Conservation (phyloP, 2,888 invertebrate genomes). For the Mimumesa dahlbomi region DNA sequence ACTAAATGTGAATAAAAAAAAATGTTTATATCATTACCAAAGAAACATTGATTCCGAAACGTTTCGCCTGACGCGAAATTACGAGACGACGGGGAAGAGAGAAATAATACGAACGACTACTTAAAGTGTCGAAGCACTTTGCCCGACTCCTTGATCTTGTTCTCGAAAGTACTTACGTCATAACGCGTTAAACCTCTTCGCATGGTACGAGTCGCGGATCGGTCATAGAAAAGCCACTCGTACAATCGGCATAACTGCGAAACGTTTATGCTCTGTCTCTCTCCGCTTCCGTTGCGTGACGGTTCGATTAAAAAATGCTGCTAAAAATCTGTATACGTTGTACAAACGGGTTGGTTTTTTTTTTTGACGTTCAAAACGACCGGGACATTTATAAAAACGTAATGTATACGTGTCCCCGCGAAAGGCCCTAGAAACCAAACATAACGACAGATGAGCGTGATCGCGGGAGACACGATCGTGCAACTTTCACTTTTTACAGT, state of each 20-base stretch:
- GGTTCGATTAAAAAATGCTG: slow-evolving; percentile 32
- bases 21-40: not conserved
- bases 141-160: not conserved
- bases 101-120: no score
- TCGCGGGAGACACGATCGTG: not conserved
- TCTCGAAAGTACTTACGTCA: slow-evolving; percentile 64
- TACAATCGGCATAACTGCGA: slow-evolving; percentile 41
- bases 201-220: slow-evolving; percentile 68
- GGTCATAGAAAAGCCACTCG: slow-evolving; percentile 36
- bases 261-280: slow-evolving; percentile 21
- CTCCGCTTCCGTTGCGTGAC: slow-evolving; percentile 7
- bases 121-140: not conserved
- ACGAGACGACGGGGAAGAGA: no score
- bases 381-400: slow-evolving; percentile 60
- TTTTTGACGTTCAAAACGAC: slow-evolving; percentile 58
- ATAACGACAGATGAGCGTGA: slow-evolving; percentile 57
- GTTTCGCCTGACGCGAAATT: not conserved
- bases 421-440: slow-evolving; percentile 66
- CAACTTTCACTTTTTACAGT: slow-evolving; percentile 3
- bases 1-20: no score
- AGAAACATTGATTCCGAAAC: not conserved
- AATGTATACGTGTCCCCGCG: slow-evolving; percentile 29
- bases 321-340: slow-evolving; percentile 43
- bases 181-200: slow-evolving; percentile 66
- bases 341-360: slow-evolving; percentile 46